A percentile compares a stretch with the other conserved stretches of the same genome.
Conservation (phyloP, 2,888 invertebrate species). For the Aspidapion aeneum region DNA sequence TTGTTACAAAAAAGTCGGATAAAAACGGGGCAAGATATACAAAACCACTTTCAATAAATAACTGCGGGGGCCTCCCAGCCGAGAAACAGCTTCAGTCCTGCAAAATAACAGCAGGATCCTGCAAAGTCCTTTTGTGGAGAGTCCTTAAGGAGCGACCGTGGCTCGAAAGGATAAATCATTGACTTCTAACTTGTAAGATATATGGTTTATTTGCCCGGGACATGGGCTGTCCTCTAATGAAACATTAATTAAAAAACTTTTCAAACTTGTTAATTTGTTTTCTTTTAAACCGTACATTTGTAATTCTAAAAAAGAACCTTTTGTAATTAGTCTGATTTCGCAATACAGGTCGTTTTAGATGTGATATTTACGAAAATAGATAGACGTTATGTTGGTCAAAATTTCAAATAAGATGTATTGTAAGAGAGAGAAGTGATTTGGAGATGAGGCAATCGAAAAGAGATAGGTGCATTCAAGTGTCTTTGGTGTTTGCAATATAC, state of each 20-base stretch:
- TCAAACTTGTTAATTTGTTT: background rate
- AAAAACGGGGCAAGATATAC: background rate
- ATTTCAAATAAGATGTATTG: background rate
- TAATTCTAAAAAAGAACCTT: background rate
- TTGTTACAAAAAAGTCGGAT: background rate
- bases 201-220: background rate
- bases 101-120: background rate
- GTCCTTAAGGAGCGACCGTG: constrained; percentile 3
- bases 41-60: background rate
- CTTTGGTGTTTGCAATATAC: background rate
- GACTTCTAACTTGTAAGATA: constrained; percentile 5
- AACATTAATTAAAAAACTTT: background rate
- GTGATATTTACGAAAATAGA: background rate
- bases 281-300: background rate
- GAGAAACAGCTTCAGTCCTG: background rate
- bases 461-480: background rate
- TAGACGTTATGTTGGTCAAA: background rate
- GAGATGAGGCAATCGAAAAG: background rate
- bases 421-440: background rate
- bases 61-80: background rate
- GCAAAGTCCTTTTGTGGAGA: constrained; percentile 3
- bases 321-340: background rate
- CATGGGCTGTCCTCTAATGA: background rate
- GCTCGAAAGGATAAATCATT: constrained; percentile 11
- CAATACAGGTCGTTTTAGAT: too few relatives aligned